Conservation (phyloP, 2,888 invertebrate genomes). For the Phymatocera aterrima region DNA sequence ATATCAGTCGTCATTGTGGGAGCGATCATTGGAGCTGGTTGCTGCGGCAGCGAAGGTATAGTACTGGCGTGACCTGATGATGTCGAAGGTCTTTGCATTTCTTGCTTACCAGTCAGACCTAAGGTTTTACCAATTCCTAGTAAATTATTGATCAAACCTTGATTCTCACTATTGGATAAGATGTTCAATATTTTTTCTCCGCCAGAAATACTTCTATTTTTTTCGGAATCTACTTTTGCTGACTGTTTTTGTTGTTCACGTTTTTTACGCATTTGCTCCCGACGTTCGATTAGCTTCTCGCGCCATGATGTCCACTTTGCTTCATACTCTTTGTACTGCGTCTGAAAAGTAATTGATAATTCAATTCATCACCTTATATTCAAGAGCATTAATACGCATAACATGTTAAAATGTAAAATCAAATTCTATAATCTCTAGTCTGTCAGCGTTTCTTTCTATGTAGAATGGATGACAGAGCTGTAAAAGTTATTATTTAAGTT, state of each 20-base stretch:
- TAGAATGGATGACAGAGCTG: neutral
- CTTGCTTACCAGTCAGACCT: slow-evolving; percentile 68
- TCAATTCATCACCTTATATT: neutral
- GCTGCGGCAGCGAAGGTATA: slow-evolving; percentile 4
- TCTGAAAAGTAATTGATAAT: slow-evolving; percentile 64
- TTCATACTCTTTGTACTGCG: slow-evolving; percentile 89
- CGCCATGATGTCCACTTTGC: slow-evolving; percentile 92
- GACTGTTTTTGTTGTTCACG: slow-evolving; percentile 74
- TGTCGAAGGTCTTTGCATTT: slow-evolving; percentile 49
- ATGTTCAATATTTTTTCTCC: slow-evolving; percentile 71
- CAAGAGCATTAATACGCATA: neutral
- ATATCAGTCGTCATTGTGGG: slow-evolving; percentile 61
- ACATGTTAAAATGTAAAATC: neutral
- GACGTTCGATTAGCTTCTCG: slow-evolving; percentile 85
- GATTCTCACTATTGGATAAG: slow-evolving; percentile 70
- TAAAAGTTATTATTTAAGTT: neutral
- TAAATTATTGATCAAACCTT: slow-evolving; percentile 70
- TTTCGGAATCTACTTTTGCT: slow-evolving; percentile 66
- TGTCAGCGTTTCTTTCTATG: neutral
- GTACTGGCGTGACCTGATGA: slow-evolving; percentile 16
- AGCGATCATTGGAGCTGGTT: slow-evolving; percentile 53
- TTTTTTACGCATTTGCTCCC: slow-evolving; percentile 88
- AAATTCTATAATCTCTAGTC: no score
- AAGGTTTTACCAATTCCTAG: slow-evolving; percentile 72
- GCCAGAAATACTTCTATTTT: slow-evolving; percentile 67